Evolutionary conservation across 35 echinoderm and acorn worm genomes (phyloP).

Genomic region (Lytechinus pictus): DNA sequence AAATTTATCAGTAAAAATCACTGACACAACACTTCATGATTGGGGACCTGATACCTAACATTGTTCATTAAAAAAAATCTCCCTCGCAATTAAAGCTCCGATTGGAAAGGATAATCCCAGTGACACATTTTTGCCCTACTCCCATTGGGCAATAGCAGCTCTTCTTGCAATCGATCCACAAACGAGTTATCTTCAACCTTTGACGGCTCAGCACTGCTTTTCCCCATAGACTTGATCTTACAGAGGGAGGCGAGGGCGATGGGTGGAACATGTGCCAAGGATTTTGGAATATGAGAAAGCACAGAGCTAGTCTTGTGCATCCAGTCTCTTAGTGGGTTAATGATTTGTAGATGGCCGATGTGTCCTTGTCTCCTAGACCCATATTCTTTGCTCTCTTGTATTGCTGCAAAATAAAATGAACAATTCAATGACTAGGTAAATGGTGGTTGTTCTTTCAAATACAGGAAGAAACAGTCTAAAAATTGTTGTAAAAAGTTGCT

Average conservation of each 20-base stretch:
- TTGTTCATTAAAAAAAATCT: too few species aligned
- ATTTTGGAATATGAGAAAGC: constrained; percentile 18
- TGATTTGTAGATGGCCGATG: constrained; percentile 70
- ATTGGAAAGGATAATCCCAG: too few species aligned
- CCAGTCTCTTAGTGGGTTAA: constrained; percentile 56
- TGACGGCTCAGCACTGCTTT: not conserved
- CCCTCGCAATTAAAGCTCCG: too few species aligned
- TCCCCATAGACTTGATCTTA: not conserved
- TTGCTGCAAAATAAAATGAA: constrained; percentile 32
- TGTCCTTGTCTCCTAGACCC: constrained; percentile 72
- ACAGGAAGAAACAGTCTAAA: too few species aligned
- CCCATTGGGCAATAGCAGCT: not conserved
- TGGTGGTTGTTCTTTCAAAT: too few species aligned
- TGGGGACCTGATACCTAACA: too few species aligned
- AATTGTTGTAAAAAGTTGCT: too few species aligned
- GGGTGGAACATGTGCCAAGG: not conserved
- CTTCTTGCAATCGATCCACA: not conserved
- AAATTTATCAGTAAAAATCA: too few species aligned
- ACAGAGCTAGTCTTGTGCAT: constrained; percentile 43
- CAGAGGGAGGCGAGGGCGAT: not conserved
- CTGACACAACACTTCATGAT: too few species aligned
- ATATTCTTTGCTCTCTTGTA: constrained; percentile 71
- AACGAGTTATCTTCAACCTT: not conserved
- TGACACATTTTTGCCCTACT: not conserved
- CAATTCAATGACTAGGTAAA: too few species aligned